A percentile compares a stretch with the other conserved stretches of the same genome.
phyloP scores from a whole-genome alignment of 2,888 invertebrate genomes.

The Anthrax anthrax region DNA sequence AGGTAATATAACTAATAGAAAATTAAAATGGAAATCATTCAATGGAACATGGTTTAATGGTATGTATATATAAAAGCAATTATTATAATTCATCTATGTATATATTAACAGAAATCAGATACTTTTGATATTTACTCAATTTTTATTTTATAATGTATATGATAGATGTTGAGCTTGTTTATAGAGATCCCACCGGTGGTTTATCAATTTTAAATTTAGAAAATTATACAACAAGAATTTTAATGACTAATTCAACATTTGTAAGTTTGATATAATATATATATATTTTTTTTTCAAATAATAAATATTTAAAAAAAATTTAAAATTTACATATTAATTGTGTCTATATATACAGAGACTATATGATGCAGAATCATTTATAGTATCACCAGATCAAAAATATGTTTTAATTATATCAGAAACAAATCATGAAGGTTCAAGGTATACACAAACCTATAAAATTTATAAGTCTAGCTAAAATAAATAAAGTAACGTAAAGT shows the following conservation, averaged over 20 bases:
- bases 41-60: conserved; percentile 67
- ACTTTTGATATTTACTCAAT: too few species aligned
- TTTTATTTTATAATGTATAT: conserved; percentile 2
- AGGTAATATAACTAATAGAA: conserved; percentile 47
- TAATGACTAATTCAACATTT: conserved; percentile 70
- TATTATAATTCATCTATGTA: too few species aligned
- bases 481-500: too few species aligned
- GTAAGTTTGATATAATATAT: conserved; percentile 44
- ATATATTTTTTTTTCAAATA: too few species aligned
- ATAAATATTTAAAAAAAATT: not conserved
- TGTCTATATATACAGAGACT: conserved; percentile 46
- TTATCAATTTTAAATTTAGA: conserved; percentile 65
- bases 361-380: conserved; percentile 61
- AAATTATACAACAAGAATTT: conserved; percentile 54
- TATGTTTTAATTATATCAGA: conserved; percentile 64
- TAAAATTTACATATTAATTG: conserved; percentile 7
- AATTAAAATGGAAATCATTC: conserved; percentile 45
- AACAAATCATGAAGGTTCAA: conserved; percentile 30
- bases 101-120: too few species aligned
- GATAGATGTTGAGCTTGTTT: conserved; percentile 65
- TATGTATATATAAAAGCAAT: conserved; percentile 18
- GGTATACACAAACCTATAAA: conserved; percentile 13
- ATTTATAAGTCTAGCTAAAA: too few species aligned
- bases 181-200: conserved; percentile 61
- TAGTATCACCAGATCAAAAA: conserved; percentile 62